phyloP scores from a whole-genome alignment of 2,797 vertebrate species.

The Euphonia xanthogaster region DNA sequence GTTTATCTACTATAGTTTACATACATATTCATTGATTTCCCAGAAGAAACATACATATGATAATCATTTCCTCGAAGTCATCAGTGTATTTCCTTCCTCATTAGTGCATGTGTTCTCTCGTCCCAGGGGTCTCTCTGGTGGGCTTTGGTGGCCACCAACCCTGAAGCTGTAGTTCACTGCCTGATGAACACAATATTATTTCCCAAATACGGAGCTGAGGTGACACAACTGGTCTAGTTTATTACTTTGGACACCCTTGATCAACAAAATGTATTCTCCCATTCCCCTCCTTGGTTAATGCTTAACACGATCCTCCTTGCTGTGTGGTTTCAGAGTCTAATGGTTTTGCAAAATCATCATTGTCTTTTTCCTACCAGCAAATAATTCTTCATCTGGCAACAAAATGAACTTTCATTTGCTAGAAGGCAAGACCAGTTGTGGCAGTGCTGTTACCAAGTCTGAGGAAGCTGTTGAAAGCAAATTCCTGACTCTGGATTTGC shows the following conservation, averaged over 20 bases:
- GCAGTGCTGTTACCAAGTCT: neutral
- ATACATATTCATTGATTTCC: neutral
- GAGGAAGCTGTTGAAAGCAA: neutral
- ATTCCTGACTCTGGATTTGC: neutral
- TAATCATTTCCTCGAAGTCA: neutral
- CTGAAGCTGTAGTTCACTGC: neutral
- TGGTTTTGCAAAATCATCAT: neutral
- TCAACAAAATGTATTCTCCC: neutral
- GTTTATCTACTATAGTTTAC: neutral
- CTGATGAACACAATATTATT: neutral
- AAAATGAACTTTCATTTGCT: neutral
- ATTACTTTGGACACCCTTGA: neutral
- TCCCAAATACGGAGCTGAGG: neutral
- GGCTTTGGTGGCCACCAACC: neutral
- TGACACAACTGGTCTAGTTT: neutral
- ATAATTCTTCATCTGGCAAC: neutral
- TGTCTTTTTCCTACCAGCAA: neutral
- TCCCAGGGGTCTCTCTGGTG: neutral
- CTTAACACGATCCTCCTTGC: neutral
- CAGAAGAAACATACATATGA: neutral
- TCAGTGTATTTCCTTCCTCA: neutral
- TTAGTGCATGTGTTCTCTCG: neutral
- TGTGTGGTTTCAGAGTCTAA: neutral
- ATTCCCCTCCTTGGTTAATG: accelerated
- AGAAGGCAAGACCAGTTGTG: neutral